phyloP scores from a whole-genome alignment of 2,113 vertebrate genomes.

The Prochilodus magdalenae region DNA sequence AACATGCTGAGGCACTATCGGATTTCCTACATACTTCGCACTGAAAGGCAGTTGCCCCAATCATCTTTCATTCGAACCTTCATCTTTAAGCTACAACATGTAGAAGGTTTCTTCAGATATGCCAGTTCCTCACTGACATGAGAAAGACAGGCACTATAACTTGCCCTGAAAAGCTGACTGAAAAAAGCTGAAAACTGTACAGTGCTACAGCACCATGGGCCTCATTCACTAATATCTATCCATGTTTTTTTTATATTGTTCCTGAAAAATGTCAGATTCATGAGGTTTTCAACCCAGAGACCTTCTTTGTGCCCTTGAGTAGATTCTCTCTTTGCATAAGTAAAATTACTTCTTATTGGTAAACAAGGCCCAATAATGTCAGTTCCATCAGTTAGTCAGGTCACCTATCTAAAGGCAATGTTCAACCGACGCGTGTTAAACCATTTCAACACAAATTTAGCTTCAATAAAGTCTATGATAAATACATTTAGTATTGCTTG shows the following conservation, averaged over 20 bases:
- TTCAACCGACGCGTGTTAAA: neutral
- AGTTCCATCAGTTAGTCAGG: neutral
- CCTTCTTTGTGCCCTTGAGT: too few relatives aligned
- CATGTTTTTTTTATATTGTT: too few relatives aligned
- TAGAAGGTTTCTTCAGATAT: neutral
- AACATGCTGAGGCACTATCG: neutral
- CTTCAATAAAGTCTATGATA: neutral
- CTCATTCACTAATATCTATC: too few relatives aligned
- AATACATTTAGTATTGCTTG: constrained; percentile 27
- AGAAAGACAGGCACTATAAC: neutral
- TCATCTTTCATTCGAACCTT: neutral
- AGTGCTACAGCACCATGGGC: neutral
- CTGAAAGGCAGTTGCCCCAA: too few relatives aligned
- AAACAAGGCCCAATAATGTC: neutral
- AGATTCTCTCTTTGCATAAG: too few relatives aligned
- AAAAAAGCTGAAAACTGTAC: neutral
- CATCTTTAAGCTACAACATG: neutral
- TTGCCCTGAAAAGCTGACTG: neutral
- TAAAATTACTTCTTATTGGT: too few relatives aligned
- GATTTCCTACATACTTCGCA: neutral
- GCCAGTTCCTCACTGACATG: neutral
- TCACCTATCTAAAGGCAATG: neutral
- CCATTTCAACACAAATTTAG: constrained; percentile 5
- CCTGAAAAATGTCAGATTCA: too few relatives aligned
- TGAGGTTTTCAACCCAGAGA: too few relatives aligned